These are phyloP conservation scores for Eugnorisma glareosa DNA, from an alignment of 2,888 invertebrate genomes.

Conservation along the genomic window DNA sequence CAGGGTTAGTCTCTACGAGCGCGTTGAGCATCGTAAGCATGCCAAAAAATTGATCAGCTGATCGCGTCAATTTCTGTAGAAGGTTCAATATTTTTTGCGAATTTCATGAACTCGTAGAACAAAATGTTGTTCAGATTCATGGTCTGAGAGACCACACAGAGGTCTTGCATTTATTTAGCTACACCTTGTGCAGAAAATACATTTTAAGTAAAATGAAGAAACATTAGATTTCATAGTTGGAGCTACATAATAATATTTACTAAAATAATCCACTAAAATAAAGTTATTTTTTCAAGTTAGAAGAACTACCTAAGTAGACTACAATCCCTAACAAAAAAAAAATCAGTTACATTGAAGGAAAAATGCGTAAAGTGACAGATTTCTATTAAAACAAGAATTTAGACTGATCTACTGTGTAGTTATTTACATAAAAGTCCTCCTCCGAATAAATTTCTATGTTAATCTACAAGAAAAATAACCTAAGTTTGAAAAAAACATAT, in stretches of 20 bases:
- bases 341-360: not conserved
- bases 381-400: not conserved
- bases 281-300: not conserved
- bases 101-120: not conserved
- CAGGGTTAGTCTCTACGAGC: too few species aligned
- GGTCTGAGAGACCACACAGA: not conserved
- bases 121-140: not conserved
- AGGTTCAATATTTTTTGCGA: not conserved
- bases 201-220: too few species aligned
- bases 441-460: not conserved
- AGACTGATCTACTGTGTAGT: not conserved
- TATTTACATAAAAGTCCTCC: conserved; percentile 4
- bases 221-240: not conserved
- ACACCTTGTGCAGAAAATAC: not conserved
- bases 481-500: not conserved
- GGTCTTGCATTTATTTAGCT: not conserved
- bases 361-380: not conserved
- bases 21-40: too few species aligned
- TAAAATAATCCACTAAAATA: not conserved
- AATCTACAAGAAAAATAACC: not conserved
- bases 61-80: not conserved
- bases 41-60: too few species aligned
- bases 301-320: not conserved
- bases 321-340: not conserved
- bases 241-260: not conserved